Conservation (phyloP, 2,888 invertebrate species). For the Nipponacmea schrenckii region DNA sequence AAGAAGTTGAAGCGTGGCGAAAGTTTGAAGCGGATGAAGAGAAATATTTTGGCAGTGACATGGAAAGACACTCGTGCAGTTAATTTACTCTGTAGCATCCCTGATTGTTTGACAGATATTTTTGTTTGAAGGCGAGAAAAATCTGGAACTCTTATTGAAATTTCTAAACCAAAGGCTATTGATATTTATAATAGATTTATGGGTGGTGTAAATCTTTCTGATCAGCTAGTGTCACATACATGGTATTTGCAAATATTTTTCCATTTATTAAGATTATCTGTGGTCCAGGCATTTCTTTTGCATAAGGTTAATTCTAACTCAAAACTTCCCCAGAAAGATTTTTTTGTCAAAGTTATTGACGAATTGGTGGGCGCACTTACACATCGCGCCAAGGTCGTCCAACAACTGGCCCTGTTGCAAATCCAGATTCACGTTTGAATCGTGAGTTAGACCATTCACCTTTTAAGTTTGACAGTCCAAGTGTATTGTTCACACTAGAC, state of each 20-base stretch:
- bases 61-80: background rate
- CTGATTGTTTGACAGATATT: background rate
- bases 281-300: slow-evolving; percentile 2
- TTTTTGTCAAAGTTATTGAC: background rate
- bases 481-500: background rate
- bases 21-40: too few species aligned
- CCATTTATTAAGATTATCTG: background rate
- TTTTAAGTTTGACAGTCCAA: background rate
- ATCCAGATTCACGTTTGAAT: background rate
- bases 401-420: background rate
- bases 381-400: background rate
- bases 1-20: too few species aligned
- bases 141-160: background rate
- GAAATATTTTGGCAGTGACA: background rate
- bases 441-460: background rate
- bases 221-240: background rate
- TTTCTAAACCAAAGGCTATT: background rate
- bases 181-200: background rate
- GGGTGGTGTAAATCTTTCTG: slow-evolving; percentile 1
- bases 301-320: background rate
- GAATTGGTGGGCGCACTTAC: background rate
- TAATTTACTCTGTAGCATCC: background rate
- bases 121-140: background rate
- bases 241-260: background rate
- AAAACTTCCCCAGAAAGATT: background rate